Evolutionary conservation across 2,888 invertebrate genomes (phyloP).

Genomic region (Cheilosia urbana): DNA sequence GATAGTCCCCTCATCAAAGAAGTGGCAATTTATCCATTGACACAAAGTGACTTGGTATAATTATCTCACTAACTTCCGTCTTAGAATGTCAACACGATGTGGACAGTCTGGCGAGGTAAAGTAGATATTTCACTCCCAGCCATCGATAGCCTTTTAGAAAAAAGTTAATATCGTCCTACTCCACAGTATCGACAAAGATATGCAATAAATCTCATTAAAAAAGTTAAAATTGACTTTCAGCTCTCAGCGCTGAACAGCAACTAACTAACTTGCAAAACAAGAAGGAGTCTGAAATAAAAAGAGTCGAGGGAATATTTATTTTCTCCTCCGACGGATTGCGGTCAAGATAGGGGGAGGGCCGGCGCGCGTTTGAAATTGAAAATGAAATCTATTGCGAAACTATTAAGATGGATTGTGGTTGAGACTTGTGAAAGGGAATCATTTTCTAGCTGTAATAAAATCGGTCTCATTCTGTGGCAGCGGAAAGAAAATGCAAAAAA

Average conservation of each 20-base stretch:
- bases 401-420: constrained; percentile 50
- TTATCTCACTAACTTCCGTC: background rate
- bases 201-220: constrained; percentile 67
- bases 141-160: constrained; percentile 1
- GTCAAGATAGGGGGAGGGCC: constrained; percentile 26
- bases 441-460: constrained; percentile 39
- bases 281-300: background rate
- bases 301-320: background rate
- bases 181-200: constrained; percentile 42
- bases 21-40: background rate
- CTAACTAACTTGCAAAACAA: constrained; percentile 14
- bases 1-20: background rate
- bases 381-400: constrained; percentile 63
- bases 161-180: constrained; percentile 54
- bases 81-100: background rate
- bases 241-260: constrained; percentile 17
- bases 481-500: background rate
- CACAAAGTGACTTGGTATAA: background rate
- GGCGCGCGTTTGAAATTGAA: constrained; percentile 18
- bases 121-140: no score
- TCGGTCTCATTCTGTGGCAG: constrained; percentile 12
- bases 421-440: constrained; percentile 10
- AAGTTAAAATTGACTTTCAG: constrained; percentile 69
- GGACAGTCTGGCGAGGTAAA: background rate
- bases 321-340: constrained; percentile 23